phyloP scores from a whole-genome alignment of 2,888 invertebrate species.

The Himalopsyche tibetana region DNA sequence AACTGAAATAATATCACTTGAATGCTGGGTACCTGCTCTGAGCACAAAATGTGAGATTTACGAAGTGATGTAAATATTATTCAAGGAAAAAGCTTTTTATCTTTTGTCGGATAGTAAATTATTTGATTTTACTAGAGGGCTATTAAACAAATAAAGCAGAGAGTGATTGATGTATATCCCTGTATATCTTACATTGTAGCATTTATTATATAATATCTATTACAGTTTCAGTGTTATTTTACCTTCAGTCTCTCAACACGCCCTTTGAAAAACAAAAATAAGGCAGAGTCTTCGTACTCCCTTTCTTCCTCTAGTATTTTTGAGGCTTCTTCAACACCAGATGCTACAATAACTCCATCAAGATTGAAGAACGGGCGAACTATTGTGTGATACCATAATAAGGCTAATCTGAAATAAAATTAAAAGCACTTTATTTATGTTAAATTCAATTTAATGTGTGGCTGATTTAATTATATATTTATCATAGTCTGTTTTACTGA shows the following conservation, averaged over 20 bases:
- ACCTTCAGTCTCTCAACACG: slow-evolving; percentile 80
- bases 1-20: no score
- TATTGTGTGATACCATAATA: slow-evolving; percentile 84
- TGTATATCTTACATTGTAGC: not conserved
- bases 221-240: slow-evolving; percentile 60
- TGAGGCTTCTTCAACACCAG: slow-evolving; percentile 77
- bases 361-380: slow-evolving; percentile 82
- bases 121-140: no score
- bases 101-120: no score
- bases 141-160: no score
- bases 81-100: no score
- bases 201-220: slow-evolving; percentile 34
- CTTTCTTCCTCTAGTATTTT: slow-evolving; percentile 75
- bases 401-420: slow-evolving; percentile 72
- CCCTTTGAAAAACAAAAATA: slow-evolving; percentile 82
- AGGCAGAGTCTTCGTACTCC: slow-evolving; percentile 79
- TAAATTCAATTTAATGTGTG: not conserved
- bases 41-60: no score
- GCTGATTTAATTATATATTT: no score
- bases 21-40: no score
- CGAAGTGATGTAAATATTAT: no score
- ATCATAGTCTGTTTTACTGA: no score
- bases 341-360: slow-evolving; percentile 78
- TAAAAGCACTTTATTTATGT: not conserved
- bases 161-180: no score